phyloP scores from a whole-genome alignment of 2,797 vertebrate species.

The Buphagus erythrorhynchus region DNA sequence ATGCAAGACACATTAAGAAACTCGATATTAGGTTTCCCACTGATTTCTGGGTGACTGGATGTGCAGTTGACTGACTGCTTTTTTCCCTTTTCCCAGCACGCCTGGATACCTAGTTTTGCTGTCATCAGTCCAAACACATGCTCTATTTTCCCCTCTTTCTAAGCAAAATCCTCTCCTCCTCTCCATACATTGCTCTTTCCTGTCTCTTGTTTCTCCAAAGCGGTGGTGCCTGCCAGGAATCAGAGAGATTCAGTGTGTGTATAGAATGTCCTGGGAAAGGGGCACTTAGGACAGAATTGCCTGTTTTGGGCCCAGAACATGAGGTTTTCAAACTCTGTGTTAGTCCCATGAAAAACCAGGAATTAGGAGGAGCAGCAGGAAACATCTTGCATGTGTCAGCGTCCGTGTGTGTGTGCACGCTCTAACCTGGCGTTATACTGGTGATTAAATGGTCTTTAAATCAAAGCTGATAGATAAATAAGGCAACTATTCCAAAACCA shows the following conservation, averaged over 20 bases:
- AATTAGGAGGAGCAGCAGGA: not conserved
- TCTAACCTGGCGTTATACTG: not conserved
- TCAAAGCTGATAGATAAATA: slow-evolving; percentile 34
- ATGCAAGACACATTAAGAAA: slow-evolving; percentile 1
- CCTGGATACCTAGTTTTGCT: slow-evolving; percentile 64
- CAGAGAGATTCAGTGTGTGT: not conserved
- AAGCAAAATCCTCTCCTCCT: slow-evolving; percentile 7
- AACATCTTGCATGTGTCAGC: not conserved
- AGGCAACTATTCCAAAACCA: slow-evolving; percentile 49
- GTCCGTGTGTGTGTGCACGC: not conserved
- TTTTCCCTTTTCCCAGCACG: slow-evolving; percentile 44
- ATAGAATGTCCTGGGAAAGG: not conserved
- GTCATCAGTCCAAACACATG: slow-evolving; percentile 47
- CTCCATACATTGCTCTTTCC: not conserved
- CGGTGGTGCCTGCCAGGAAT: not conserved
- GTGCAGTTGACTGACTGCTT: not conserved
- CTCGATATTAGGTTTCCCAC: not conserved
- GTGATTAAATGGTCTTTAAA: slow-evolving; percentile 47
- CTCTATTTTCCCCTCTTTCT: slow-evolving; percentile 50
- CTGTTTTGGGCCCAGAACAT: not conserved
- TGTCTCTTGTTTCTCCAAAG: slow-evolving; percentile 12
- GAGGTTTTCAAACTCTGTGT: not conserved
- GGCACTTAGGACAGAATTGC: not conserved
- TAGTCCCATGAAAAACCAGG: not conserved
- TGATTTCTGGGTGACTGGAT: slow-evolving; percentile 28